phyloP scores from a whole-genome alignment of 2,797 vertebrate genomes.

The Uromys caudimaculatus region DNA sequence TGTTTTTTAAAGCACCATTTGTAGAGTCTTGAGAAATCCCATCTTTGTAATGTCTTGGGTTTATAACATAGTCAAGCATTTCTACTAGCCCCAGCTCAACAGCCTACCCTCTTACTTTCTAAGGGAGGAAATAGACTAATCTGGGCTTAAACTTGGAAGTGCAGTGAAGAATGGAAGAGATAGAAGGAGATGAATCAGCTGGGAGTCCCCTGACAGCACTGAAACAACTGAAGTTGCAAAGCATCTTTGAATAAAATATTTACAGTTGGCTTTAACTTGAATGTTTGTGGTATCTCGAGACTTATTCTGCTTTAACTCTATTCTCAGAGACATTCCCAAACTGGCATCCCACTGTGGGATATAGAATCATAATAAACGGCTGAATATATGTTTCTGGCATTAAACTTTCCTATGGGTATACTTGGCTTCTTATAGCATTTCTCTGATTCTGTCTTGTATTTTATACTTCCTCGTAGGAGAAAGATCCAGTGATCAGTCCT shows the following conservation, averaged over 20 bases:
- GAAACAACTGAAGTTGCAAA: background rate
- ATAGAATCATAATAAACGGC: background rate
- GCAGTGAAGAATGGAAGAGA: background rate
- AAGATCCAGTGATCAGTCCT: background rate
- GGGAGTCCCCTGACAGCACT: background rate
- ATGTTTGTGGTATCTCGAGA: background rate
- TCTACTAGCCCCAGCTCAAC: background rate
- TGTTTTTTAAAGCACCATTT: background rate
- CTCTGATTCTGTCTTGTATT: background rate
- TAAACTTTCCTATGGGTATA: background rate
- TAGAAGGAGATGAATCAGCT: background rate
- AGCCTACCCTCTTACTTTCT: constrained; percentile 2
- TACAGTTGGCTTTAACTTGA: background rate
- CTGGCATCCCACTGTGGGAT: background rate
- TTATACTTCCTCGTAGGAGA: background rate
- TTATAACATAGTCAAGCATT: background rate
- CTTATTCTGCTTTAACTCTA: background rate
- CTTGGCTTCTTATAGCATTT: background rate
- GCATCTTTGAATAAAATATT: background rate
- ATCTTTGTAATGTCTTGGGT: background rate
- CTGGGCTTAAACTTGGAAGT: constrained; percentile 43
- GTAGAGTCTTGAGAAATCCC: background rate
- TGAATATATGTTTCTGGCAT: background rate
- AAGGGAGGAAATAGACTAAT: background rate
- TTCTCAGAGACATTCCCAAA: background rate